phyloP scores from a whole-genome alignment of 2,797 vertebrate genomes.

The Pteropus rufus region DNA sequence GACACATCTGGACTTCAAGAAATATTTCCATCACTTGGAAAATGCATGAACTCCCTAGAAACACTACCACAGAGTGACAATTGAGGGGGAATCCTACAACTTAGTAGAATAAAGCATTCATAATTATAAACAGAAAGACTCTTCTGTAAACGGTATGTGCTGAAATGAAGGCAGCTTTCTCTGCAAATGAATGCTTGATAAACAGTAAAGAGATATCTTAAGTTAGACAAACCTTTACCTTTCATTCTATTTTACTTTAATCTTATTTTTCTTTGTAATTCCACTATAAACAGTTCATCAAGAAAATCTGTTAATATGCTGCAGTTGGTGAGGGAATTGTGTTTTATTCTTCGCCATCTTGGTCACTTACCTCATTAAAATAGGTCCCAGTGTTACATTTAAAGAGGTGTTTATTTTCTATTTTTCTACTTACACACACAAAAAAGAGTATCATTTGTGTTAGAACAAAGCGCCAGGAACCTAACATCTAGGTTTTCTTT shows the following conservation, averaged over 20 bases:
- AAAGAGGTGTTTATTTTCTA: neutral
- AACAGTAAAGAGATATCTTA: neutral
- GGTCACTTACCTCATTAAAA: conserved; percentile 26
- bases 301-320: conserved; percentile 10
- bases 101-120: neutral
- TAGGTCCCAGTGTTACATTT: neutral
- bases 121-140: conserved; percentile 18
- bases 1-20: conserved; percentile 33
- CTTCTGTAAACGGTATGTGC: neutral
- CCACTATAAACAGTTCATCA: conserved; percentile 23
- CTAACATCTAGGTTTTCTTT: neutral
- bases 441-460: neutral
- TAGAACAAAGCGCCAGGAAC: neutral
- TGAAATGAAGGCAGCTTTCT: neutral
- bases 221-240: neutral
- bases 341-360: neutral
- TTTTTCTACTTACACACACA: neutral
- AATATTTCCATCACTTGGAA: conserved; percentile 16
- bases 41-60: conserved; percentile 32
- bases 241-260: conserved; percentile 26
- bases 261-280: conserved; percentile 39
- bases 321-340: neutral
- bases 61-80: conserved; percentile 19
- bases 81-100: neutral
- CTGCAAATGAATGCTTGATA: conserved; percentile 9